Evolutionary conservation across 2,797 vertebrate species (phyloP).

Genomic region (Novumbra hubbsi): DNA sequence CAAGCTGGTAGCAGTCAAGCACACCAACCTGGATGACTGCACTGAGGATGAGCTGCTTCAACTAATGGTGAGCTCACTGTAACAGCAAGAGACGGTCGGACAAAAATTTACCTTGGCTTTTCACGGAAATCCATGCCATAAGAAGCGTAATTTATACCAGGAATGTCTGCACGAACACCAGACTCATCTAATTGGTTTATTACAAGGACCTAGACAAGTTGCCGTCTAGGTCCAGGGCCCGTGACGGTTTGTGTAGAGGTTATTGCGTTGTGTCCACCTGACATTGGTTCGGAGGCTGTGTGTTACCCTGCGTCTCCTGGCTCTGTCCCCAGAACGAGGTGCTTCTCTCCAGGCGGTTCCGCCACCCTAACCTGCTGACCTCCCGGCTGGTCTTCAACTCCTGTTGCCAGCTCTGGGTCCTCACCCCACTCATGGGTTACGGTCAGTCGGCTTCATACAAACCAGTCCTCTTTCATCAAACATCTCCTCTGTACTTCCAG

Average conservation of each 20-base stretch:
- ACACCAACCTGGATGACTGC: slow-evolving; percentile 93
- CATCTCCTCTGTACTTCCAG: too few species aligned
- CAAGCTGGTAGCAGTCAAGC: slow-evolving; percentile 85
- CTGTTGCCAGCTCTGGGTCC: slow-evolving; percentile 93
- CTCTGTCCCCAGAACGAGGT: slow-evolving; percentile 82
- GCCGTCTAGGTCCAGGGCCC: neutral
- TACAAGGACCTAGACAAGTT: neutral
- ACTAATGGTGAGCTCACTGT: slow-evolving; percentile 79
- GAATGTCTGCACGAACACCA: neutral
- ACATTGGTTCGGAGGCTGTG: neutral
- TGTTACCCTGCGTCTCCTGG: neutral
- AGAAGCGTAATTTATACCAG: neutral
- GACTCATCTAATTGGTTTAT: neutral
- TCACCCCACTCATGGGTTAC: slow-evolving; percentile 93
- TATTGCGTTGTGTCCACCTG: neutral
- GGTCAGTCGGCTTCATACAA: slow-evolving; percentile 63
- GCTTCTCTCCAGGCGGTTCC: slow-evolving; percentile 85
- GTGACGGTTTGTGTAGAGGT: neutral
- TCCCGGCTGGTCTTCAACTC: slow-evolving; percentile 90
- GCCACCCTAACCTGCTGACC: slow-evolving; percentile 89
- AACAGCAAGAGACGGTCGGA: neutral
- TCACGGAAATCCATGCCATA: neutral
- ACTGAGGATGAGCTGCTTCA: slow-evolving; percentile 90
- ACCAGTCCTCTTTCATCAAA: too few species aligned
- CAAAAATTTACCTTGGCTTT: neutral